Evolutionary conservation across 2,797 vertebrate species (phyloP).

Genomic region (Adelosebastes latens): DNA sequence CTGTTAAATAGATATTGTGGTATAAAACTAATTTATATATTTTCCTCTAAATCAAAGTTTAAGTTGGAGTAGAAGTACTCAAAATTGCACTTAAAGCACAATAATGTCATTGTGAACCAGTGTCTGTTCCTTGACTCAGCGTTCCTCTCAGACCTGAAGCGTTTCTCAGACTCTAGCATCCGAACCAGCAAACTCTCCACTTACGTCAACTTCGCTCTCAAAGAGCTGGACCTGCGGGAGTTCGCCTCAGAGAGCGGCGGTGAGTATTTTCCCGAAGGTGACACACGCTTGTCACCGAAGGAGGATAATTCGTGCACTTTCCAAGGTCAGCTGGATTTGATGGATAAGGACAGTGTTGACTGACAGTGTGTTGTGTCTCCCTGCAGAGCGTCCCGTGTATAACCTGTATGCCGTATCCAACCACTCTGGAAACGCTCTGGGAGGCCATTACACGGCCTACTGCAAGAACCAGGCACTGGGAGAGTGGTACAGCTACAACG

Average conservation of each 20-base stretch:
- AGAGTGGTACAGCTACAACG: constrained; percentile 97
- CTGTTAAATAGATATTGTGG: background rate
- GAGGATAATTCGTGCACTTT: background rate
- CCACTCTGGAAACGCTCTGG: constrained; percentile 93
- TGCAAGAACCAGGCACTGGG: constrained; percentile 89
- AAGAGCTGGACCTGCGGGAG: constrained; percentile 93
- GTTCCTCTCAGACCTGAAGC: constrained; percentile 89
- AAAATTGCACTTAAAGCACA: too few relatives aligned
- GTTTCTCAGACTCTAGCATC: constrained; percentile 92
- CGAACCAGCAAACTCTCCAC: constrained; percentile 93
- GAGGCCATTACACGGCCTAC: constrained; percentile 96
- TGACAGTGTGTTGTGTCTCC: constrained; percentile 6
- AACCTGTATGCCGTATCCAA: constrained; percentile 97
- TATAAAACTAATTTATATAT: background rate
- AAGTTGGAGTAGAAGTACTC: background rate
- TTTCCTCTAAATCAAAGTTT: background rate
- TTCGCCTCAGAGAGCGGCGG: constrained; percentile 90
- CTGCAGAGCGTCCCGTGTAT: constrained; percentile 86
- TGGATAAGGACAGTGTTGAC: background rate
- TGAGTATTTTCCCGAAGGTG: constrained; percentile 71
- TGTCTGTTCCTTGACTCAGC: constrained; percentile 79
- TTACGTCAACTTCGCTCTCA: constrained; percentile 93
- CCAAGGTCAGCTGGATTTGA: background rate
- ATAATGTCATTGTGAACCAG: background rate
- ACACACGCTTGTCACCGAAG: background rate